Conservation (phyloP, 2,888 invertebrate genomes). For the Epsilonema sp. region DNA sequence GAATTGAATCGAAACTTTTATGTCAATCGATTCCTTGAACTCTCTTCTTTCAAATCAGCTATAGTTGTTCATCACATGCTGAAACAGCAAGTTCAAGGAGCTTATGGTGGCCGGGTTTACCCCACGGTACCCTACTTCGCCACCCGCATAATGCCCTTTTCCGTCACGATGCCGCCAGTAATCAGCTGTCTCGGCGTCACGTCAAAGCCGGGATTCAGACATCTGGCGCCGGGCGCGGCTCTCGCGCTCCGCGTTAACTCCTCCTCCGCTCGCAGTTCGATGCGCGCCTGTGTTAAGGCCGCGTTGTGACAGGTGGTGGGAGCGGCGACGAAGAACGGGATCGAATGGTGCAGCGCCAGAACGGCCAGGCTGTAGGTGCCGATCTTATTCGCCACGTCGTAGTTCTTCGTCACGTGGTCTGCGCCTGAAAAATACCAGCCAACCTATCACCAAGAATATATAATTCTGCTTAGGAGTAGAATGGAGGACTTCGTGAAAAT, state of each 20-base stretch:
- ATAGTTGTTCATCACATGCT: no score
- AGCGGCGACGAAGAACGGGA: conserved; percentile 87
- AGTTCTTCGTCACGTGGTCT: conserved; percentile 82
- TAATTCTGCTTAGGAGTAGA: no score
- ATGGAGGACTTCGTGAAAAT: no score
- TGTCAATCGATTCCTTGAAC: no score
- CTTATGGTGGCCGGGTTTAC: no score
- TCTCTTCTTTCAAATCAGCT: no score
- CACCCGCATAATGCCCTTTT: conserved; percentile 77
- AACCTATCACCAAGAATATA: no score
- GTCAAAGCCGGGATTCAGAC: conserved; percentile 98
- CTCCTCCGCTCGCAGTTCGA: no score
- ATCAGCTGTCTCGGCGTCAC: conserved; percentile 81
- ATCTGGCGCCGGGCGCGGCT: conserved; percentile 50
- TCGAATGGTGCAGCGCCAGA: conserved; percentile 63
- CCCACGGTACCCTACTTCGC: no score
- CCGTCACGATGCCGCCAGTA: conserved; percentile 63
- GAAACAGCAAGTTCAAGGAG: no score
- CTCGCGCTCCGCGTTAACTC: no score
- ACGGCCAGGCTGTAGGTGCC: conserved; percentile 56
- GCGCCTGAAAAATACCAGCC: conserved; percentile 41
- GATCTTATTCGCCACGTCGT: conserved; percentile 97
- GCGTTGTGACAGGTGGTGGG: conserved; percentile 73
- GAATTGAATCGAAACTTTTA: no score
- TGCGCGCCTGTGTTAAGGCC: conserved; percentile 49